phyloP scores from a whole-genome alignment of 2,113 vertebrate genomes.

The Plotosus lineatus region DNA sequence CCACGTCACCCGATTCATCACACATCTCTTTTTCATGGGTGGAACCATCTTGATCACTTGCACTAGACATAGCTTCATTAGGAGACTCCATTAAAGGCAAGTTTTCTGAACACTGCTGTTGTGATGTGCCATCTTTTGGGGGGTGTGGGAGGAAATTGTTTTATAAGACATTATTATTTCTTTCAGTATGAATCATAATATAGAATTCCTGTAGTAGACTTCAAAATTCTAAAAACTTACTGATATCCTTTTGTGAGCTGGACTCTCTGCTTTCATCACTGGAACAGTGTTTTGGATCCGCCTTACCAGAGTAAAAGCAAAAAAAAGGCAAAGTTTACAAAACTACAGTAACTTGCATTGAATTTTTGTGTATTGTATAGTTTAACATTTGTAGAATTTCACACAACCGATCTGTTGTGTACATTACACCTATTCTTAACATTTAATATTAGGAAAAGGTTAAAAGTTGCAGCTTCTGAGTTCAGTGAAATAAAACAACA shows the following conservation, averaged over 20 bases:
- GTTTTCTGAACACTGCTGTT: constrained; percentile 60
- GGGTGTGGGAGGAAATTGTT: constrained; percentile 18
- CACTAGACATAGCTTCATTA: constrained; percentile 53
- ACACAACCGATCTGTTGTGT: not conserved
- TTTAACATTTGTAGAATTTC: not conserved
- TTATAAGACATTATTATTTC: not conserved
- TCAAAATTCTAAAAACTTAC: no score
- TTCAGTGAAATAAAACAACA: not conserved
- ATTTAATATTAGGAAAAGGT: not conserved
- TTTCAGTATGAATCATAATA: not conserved
- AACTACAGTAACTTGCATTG: constrained; percentile 12
- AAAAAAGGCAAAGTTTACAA: not conserved
- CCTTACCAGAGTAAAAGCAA: constrained; percentile 62
- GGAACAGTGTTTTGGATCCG: constrained; percentile 61
- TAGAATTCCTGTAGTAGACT: no score
- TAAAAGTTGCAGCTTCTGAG: not conserved
- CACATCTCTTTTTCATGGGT: constrained; percentile 64
- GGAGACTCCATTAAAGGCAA: constrained; percentile 59
- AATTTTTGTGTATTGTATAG: not conserved
- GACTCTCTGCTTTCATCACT: constrained; percentile 54
- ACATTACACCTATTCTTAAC: no score
- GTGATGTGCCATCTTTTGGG: constrained; percentile 67
- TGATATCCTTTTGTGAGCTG: constrained; percentile 56
- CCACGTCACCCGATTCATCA: constrained; percentile 59
- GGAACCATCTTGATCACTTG: constrained; percentile 38